Evolutionary conservation across 2,113 vertebrate genomes (phyloP), one percentile per base, ranked within the genome.

Genomic region (Melospiza georgiana): DNA sequence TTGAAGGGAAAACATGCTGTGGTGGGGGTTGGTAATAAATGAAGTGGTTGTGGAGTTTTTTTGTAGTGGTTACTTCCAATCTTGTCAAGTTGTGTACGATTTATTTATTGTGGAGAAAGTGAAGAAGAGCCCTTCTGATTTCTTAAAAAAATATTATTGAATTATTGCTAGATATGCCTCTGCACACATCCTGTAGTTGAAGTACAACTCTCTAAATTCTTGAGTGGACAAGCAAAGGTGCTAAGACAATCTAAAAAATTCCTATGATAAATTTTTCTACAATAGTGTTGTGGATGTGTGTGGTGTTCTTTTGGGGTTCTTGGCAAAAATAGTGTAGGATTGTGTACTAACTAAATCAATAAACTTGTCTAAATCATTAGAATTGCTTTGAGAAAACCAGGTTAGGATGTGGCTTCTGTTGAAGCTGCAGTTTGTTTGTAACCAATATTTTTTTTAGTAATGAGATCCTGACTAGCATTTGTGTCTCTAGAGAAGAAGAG

Each of bases 401-500:
- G 13, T 44, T 72, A 63, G 28, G 33, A 62, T 30, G 35, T 48
- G 33, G 46, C 67, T 94, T 93, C 63, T 90, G 35, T 66, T 52
- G n/a, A 93, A 94, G 85, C n/a, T 57, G 63, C 37, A 63, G 37
- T 59, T 84, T 93, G 61, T 62, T 87, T 91, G 39, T 88, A 74
- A 78, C 25, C 51, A 62, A 5, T 91, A 84, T 76, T 24, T 52
- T 91, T 91, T 89, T 94, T 59, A 80, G 51, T 83, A 89, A 69
- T 35, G 48, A 94, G 61, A 71, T 83, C 63, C 90, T 96, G 90
- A 93, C 58, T 76, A 18, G 44, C 52, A 21, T 93, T 97, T 97
- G 89, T 95, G 63, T 94, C 89, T 95, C 73, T 93, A 99, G 99
- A 97, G 99, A 99, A 97, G 99, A 99, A 96, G 99, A 99, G 97